A percentile compares a stretch with the other conserved stretches of the same genome.
Evolutionary conservation across 2,797 vertebrate species (phyloP).

Genomic region (Melanogrammus aeglefinus): DNA sequence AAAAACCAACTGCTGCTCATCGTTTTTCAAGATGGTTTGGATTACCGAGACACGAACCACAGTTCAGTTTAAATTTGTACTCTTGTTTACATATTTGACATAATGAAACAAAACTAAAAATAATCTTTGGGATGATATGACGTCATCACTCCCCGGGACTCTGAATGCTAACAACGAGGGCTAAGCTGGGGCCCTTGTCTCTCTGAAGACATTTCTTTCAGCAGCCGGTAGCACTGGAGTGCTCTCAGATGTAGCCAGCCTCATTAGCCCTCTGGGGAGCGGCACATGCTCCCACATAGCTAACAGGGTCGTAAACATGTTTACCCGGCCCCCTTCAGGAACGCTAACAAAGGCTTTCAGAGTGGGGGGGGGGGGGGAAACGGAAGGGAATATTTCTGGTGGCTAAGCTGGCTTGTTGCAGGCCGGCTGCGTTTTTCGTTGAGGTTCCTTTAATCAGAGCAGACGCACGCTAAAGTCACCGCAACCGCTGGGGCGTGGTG

Average conservation of each 20-base stretch:
- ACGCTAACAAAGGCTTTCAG: constrained; percentile 61
- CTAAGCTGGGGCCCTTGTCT: constrained; percentile 54
- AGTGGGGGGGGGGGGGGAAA: constrained; percentile 46
- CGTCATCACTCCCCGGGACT: background rate
- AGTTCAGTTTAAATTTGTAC: background rate
- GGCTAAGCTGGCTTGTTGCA: constrained; percentile 30
- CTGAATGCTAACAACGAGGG: constrained; percentile 31
- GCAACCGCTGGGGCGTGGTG: constrained; percentile 45
- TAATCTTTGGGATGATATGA: background rate
- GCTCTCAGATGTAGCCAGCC: constrained; percentile 71
- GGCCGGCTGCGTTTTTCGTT: constrained; percentile 54
- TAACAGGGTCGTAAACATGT: constrained; percentile 65
- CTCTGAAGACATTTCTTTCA: constrained; percentile 39
- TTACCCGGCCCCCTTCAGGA: constrained; percentile 62
- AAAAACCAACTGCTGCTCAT: too few relatives aligned
- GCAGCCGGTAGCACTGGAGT: constrained; percentile 65
- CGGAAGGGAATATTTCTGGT: constrained; percentile 50
- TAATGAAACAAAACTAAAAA: background rate
- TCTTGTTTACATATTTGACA: background rate
- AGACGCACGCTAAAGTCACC: constrained; percentile 57
- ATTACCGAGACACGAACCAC: constrained; percentile 40
- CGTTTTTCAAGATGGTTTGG: constrained; percentile 7
- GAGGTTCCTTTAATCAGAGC: constrained; percentile 56
- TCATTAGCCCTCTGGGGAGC: constrained; percentile 68
- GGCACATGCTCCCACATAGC: constrained; percentile 68